phyloP scores from a whole-genome alignment of 2,888 invertebrate genomes.

The Hydropsyche betteni region DNA sequence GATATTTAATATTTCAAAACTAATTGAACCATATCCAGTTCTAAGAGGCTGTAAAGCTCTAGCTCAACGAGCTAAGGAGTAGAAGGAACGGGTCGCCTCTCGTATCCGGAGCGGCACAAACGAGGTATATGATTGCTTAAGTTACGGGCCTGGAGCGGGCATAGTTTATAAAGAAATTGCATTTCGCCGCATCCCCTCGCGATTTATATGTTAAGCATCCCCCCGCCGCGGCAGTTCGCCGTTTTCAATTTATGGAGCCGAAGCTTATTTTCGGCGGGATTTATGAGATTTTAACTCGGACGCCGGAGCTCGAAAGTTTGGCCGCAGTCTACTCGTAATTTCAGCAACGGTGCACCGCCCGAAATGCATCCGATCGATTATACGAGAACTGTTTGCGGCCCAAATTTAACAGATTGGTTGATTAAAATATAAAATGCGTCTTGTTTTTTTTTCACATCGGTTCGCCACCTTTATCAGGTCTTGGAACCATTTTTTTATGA shows the following conservation, averaged over 20 bases:
- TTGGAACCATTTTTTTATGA: neutral
- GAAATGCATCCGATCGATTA: too few species aligned
- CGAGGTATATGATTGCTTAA: slow-evolving; percentile 53
- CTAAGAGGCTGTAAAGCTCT: too few species aligned
- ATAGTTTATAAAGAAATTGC: slow-evolving; percentile 66
- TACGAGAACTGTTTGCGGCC: too few species aligned
- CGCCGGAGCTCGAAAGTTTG: slow-evolving; percentile 28
- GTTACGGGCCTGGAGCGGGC: slow-evolving; percentile 58
- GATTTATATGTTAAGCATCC: slow-evolving; percentile 49
- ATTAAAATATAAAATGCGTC: too few species aligned
- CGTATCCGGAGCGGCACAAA: slow-evolving; percentile 22
- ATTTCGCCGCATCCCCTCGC: slow-evolving; percentile 58
- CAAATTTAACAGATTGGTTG: too few species aligned
- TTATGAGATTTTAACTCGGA: slow-evolving; percentile 50
- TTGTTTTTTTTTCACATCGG: too few species aligned
- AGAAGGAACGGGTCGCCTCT: neutral
- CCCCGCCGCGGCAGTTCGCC: slow-evolving; percentile 25
- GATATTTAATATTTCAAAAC: too few species aligned
- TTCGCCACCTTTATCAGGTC: too few species aligned
- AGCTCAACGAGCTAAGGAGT: too few species aligned
- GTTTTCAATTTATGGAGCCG: slow-evolving; percentile 39
- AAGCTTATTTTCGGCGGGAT: slow-evolving; percentile 46
- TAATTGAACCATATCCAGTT: too few species aligned
- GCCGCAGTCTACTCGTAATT: neutral
- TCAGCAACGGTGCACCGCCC: too few species aligned